These are phyloP conservation scores for Archips xylosteana DNA, from an alignment of 2,888 invertebrate species.

Conservation along the genomic window DNA sequence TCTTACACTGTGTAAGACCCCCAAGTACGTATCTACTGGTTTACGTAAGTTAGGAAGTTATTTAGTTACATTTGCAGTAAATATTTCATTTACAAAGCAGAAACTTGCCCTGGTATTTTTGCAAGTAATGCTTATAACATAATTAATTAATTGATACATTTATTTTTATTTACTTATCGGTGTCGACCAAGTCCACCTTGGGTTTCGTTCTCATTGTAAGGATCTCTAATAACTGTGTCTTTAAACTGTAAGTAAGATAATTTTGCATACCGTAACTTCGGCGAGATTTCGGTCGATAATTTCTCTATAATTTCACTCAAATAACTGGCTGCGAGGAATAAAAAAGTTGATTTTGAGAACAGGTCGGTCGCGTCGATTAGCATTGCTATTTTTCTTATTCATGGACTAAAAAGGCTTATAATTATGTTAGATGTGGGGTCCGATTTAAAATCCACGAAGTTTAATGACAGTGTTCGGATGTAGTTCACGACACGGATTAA, in stretches of 20 bases:
- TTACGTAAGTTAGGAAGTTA: too few species aligned
- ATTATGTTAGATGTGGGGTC: not conserved
- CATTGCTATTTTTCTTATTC: not conserved
- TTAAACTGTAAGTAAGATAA: not conserved
- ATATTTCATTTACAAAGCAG: too few species aligned
- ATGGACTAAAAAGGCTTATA: not conserved
- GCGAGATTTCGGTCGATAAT: not conserved
- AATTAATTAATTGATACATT: too few species aligned
- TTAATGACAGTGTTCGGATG: constrained; percentile 54
- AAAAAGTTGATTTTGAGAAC: constrained; percentile 14
- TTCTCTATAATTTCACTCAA: not conserved
- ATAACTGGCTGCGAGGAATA: not conserved
- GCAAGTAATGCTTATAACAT: too few species aligned
- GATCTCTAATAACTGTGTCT: not conserved
- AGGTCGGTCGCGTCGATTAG: not conserved
- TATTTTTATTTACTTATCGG: too few species aligned
- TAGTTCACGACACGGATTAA: constrained; percentile 73
- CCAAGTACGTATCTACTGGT: too few species aligned
- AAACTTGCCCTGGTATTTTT: too few species aligned
- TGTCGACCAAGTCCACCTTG: not conserved
- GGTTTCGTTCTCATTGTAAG: not conserved
- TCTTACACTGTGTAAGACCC: too few species aligned
- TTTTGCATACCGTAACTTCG: not conserved
- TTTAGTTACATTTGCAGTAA: too few species aligned
- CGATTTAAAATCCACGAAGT: not conserved